A percentile compares a stretch with the other conserved stretches of the same genome.
Conservation (phyloP, 1,140 invertebrate species). For the Eupeodes corollae region DNA sequence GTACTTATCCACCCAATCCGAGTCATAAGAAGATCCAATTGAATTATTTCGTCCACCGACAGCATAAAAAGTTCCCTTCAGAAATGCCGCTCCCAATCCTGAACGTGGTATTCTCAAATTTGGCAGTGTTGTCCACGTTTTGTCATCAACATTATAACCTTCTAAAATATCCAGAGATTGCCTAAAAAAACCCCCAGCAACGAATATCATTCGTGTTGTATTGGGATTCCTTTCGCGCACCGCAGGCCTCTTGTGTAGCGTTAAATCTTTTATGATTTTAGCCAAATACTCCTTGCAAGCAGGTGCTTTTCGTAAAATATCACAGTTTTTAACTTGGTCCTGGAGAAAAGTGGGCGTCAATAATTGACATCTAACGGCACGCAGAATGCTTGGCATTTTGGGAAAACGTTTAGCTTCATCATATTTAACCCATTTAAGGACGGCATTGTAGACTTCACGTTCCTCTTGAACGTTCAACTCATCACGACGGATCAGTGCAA, state of each 20-base stretch:
- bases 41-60: slow-evolving; percentile 85
- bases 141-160: slow-evolving; percentile 75
- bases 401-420: slow-evolving; percentile 71
- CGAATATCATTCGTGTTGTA: slow-evolving; percentile 75
- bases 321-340: slow-evolving; percentile 83
- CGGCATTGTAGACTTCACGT: slow-evolving; percentile 81
- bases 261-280: slow-evolving; percentile 79
- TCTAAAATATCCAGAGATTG: slow-evolving; percentile 78
- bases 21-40: slow-evolving; percentile 65
- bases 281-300: slow-evolving; percentile 82
- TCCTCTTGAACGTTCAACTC: slow-evolving; percentile 84
- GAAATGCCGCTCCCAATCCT: slow-evolving; percentile 75
- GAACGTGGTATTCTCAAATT: slow-evolving; percentile 72
- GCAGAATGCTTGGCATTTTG: slow-evolving; percentile 77
- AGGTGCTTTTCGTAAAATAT: slow-evolving; percentile 73
- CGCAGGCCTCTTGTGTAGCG: slow-evolving; percentile 65
- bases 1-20: slow-evolving; percentile 61
- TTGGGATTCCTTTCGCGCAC: slow-evolving; percentile 77
- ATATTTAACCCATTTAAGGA: slow-evolving; percentile 80
- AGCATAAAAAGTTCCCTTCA: slow-evolving; percentile 73
- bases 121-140: slow-evolving; percentile 67
- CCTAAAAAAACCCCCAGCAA: slow-evolving; percentile 77
- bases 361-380: slow-evolving; percentile 80
- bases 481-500: slow-evolving; percentile 70
- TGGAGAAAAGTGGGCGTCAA: slow-evolving; percentile 79